Conservation (phyloP, 53 echinoderm and acorn worm species). For the Holothuria scabra region DNA sequence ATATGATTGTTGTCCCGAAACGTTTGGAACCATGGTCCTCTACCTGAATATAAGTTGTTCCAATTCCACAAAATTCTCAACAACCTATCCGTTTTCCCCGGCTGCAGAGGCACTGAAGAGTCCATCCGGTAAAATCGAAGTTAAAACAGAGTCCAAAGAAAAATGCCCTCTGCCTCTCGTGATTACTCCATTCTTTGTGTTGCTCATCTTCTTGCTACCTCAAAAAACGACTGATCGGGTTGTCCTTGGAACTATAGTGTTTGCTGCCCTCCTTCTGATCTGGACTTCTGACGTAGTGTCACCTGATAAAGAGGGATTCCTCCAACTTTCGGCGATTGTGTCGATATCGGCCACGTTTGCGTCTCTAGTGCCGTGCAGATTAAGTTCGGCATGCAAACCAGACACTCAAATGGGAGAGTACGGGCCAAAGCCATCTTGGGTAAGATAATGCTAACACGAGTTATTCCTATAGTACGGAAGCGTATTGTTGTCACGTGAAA, state of each 20-base stretch:
- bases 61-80: too few species aligned
- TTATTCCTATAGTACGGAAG: too few species aligned
- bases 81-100: too few species aligned
- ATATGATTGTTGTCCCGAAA: neutral
- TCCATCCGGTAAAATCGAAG: too few species aligned
- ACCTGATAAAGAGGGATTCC: neutral
- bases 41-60: neutral
- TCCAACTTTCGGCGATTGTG: neutral
- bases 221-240: conserved; percentile 18
- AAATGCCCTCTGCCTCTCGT: conserved; percentile 11
- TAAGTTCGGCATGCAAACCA: neutral
- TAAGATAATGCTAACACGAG: too few species aligned
- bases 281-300: conserved; percentile 9
- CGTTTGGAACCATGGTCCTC: neutral
- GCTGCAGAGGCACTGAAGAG: too few species aligned
- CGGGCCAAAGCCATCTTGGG: too few species aligned
- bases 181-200: conserved; percentile 16
- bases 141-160: neutral
- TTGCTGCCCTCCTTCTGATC: neutral
- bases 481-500: too few species aligned
- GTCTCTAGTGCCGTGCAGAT: conserved; percentile 7
- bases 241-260: conserved; percentile 8
- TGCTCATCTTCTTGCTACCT: conserved; percentile 27
- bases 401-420: too few species aligned
- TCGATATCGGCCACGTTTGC: conserved; percentile 6